Conservation (phyloP, 2,888 invertebrate species). For the Scaptomyza parva region DNA sequence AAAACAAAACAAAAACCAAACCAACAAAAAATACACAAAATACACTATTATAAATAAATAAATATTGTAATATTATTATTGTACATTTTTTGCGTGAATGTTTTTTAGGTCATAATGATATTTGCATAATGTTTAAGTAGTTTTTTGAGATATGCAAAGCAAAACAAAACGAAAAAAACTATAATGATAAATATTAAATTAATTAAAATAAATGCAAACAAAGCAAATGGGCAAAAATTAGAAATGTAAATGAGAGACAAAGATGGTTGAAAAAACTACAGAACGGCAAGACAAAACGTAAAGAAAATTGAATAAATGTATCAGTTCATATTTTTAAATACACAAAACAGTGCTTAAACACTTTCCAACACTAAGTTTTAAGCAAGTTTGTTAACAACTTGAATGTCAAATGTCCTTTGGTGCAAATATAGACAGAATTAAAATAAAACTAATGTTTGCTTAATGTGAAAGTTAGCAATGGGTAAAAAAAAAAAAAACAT, state of each 20-base stretch:
- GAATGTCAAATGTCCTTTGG: constrained; percentile 10
- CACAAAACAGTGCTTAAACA: constrained; percentile 1
- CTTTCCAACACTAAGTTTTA: constrained; percentile 1
- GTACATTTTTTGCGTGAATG: constrained; percentile 57
- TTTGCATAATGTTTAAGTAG: constrained; percentile 77
- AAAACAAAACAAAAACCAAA: constrained; percentile 23
- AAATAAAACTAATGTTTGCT: neutral
- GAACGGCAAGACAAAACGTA: constrained; percentile 7
- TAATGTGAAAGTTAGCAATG: neutral
- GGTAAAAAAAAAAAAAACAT: neutral
- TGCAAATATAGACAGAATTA: constrained; percentile 17
- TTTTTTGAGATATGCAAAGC: constrained; percentile 71
- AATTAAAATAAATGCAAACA: constrained; percentile 57
- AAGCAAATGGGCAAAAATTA: constrained; percentile 54
- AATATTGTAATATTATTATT: constrained; percentile 48
- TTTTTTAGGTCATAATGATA: constrained; percentile 58
- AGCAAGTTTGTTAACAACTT: neutral
- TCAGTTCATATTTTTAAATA: constrained; percentile 17
- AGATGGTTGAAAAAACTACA: constrained; percentile 25
- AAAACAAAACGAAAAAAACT: constrained; percentile 57
- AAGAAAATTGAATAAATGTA: constrained; percentile 19
- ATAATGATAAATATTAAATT: constrained; percentile 55
- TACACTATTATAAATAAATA: constrained; percentile 52
- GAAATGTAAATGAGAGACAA: constrained; percentile 46
- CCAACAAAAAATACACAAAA: constrained; percentile 34